Evolutionary conservation across 2,113 vertebrate genomes (phyloP), one percentile per base, ranked within the genome.

Genomic region (Sardina pilchardus): DNA sequence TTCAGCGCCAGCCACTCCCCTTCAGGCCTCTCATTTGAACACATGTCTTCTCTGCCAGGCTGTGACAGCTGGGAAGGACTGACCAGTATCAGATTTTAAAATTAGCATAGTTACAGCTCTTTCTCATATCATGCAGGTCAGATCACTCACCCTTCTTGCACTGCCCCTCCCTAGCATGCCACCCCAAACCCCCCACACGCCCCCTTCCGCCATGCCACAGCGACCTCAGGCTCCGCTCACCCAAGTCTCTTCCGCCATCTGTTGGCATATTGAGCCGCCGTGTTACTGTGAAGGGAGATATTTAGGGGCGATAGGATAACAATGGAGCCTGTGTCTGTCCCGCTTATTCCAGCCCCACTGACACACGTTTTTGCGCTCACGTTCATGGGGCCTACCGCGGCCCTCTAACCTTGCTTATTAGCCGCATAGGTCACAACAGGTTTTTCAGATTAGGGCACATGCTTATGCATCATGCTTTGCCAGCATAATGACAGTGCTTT

Each of bases 191-290:
- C 42, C n/a, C 26, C 53, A 48, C 30, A 47, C 87, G n/a, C 50
- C 36, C 14, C 34, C 53, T 48, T 36, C 42, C 47, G n/a, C 87
- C 59, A 84, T 87, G 67, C 63, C 78, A 87, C 75, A 80, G 56
- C 39, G 21, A 85, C 83, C 24, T 86, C 56, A 30, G 36, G 12
- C 81, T 82, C 19, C 44, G 50, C 26, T 42, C 30, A 3, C 81
- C 39, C 44, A 39, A 50, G 39, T 26, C 83, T 86, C 48, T 87
- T 81, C 43, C 83, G 86, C 88, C 81, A 83, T 90, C 87, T 89
- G 87, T 89, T 89, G 86, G 86, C 81, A 81, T 90, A 89, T 87
- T 89, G 82, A 89, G 80, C 84, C n/a, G 39, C n/a, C 42, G 12
- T 59, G 81, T 85, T 86, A 83, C 81, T 88, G 26, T 83, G n/a